These are phyloP conservation scores for Barbus barbus DNA, from an alignment of 2,113 vertebrate genomes.

Conservation along the genomic window DNA sequence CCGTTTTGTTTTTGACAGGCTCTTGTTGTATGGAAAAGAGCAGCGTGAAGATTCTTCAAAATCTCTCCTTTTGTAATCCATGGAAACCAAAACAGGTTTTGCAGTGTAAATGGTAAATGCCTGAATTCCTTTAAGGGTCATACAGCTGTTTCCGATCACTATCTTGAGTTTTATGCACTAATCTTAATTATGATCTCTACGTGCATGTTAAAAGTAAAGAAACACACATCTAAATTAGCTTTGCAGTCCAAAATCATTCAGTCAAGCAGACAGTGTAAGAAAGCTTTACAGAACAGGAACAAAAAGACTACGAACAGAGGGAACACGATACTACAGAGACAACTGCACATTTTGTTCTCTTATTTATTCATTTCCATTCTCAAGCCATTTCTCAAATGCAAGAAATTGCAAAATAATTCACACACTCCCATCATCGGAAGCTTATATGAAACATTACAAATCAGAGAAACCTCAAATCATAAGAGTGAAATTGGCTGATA, in stretches of 20 bases:
- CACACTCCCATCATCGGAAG: not conserved
- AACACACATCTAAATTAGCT: not conserved
- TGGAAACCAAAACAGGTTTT: not conserved
- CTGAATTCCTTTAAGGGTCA: not conserved
- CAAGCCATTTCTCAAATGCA: not conserved
- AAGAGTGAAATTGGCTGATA: not conserved
- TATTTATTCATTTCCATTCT: not conserved
- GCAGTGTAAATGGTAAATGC: not conserved
- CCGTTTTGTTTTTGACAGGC: not conserved
- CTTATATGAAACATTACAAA: not conserved
- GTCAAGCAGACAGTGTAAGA: not conserved
- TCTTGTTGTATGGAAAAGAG: not conserved
- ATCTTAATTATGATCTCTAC: not conserved
- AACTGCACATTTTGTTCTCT: not conserved
- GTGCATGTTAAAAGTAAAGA: not conserved
- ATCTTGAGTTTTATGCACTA: not conserved
- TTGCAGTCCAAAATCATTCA: not conserved
- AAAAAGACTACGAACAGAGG: slow-evolving; percentile 26
- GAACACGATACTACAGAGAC: not conserved
- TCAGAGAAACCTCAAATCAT: not conserved
- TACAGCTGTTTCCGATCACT: not conserved
- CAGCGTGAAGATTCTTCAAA: not conserved
- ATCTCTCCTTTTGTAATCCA: not conserved
- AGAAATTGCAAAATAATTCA: not conserved
- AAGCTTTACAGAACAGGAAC: not conserved